Conservation (phyloP, 2,797 vertebrate genomes). For the Lindbergichthys nudifrons region DNA sequence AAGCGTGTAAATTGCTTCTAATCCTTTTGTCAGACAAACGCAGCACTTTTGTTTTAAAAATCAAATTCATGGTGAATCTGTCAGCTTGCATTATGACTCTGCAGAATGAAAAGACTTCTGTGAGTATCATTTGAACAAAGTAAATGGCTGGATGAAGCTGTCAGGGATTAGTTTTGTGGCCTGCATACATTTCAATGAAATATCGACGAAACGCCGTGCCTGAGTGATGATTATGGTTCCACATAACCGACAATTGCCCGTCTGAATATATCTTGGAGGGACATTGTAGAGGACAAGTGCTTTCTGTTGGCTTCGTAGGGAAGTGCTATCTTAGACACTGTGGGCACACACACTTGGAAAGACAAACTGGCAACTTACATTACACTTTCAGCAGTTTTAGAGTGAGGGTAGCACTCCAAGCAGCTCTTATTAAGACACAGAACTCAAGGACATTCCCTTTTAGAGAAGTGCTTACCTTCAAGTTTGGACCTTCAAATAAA, state of each 20-base stretch:
- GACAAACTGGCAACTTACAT: not conserved
- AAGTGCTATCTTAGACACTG: not conserved
- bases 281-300: not conserved
- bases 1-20: conserved; percentile 69
- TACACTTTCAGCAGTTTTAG: not conserved
- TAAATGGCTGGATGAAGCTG: conserved; percentile 32
- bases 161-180: conserved; percentile 22
- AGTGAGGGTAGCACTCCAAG: not conserved
- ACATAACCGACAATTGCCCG: not conserved
- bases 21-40: conserved; percentile 73
- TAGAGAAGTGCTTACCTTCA: not conserved
- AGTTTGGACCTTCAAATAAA: not conserved
- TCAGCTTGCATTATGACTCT: conserved; percentile 44
- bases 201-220: conserved; percentile 17
- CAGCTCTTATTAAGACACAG: conserved; percentile 6
- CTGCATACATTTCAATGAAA: conserved; percentile 37
- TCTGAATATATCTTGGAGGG: conserved; percentile 10
- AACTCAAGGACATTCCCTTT: conserved; percentile 36
- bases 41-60: conserved; percentile 62
- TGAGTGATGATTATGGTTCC: conserved; percentile 24
- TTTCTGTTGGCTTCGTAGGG: conserved; percentile 6
- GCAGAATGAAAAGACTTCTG: conserved; percentile 30
- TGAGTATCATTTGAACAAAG: conserved; percentile 41
- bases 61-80: conserved; percentile 55
- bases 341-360: not conserved